phyloP scores from a whole-genome alignment of 1,140 invertebrate species.

The Gonatopus flavifemur region DNA sequence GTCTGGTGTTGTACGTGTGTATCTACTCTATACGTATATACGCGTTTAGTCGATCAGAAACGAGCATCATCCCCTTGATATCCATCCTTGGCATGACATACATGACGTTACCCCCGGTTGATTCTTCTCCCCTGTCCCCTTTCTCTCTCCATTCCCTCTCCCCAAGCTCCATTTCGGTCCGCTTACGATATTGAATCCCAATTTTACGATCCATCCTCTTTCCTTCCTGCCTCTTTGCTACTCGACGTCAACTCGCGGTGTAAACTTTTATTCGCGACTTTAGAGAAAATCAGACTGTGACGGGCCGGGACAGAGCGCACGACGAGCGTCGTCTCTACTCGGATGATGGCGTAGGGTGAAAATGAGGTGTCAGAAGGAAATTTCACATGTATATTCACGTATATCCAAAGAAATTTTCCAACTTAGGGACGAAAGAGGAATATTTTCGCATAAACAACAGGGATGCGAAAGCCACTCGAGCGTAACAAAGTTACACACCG shows the following conservation, averaged over 20 bases:
- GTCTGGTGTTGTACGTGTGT: slow-evolving; percentile 4
- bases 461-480: too few relatives aligned
- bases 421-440: too few relatives aligned
- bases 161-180: too few relatives aligned
- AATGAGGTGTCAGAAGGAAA: too few relatives aligned
- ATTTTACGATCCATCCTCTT: slow-evolving; percentile 50
- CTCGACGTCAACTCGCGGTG: slow-evolving; percentile 21
- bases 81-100: slow-evolving; percentile 45
- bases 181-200: slow-evolving; percentile 51
- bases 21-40: slow-evolving; percentile 9
- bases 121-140: background rate
- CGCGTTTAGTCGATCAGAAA: too few relatives aligned
- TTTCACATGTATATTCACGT: too few relatives aligned
- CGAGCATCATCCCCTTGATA: slow-evolving; percentile 46
- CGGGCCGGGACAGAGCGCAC: too few relatives aligned
- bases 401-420: too few relatives aligned
- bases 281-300: slow-evolving; percentile 47
- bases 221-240: slow-evolving; percentile 13
- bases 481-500: too few relatives aligned
- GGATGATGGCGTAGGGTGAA: too few relatives aligned
- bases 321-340: too few relatives aligned
- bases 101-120: slow-evolving; percentile 29
- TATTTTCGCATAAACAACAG: too few relatives aligned
- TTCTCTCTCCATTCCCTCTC: background rate
- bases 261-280: slow-evolving; percentile 55